Base-by-base conservation (phyloP, 2,888 invertebrate species). In the Ectropis crepuscularia region DNA sequence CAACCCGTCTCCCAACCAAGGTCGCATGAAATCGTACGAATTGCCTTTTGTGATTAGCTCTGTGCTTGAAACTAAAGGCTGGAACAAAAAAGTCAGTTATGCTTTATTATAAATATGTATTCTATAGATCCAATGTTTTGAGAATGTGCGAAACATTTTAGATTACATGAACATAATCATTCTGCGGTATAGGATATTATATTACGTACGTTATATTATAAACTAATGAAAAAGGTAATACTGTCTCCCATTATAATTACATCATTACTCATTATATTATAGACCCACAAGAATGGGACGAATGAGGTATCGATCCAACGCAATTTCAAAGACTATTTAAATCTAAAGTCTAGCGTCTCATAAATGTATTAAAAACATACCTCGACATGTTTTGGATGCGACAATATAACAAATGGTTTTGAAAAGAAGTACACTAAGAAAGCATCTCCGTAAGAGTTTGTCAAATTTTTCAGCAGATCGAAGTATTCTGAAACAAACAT, bases 1-100 rank as follows among this genome's bases (percentile, higher is more conserved):
- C 0, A 95, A 87, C 0, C 95, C 95, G 59, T 93, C 88, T 9
- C 93, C 89, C 0, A 94, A 81, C 94, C 94, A 94, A 0, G 90
- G 86, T 38, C 80, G 79, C 8, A 94, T 57, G 0, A 84, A 85
- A 5, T 82, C 76, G 71, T 94, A 94, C 0, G 93, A 90, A 38
- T 76, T 80, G 0, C 93, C 93, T 81, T 95, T 95, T 47, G 94
- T 93, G 43, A 94, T 90, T 46, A 90, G 82, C 61, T 90, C 90
- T 0, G 79, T 84, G 67, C 92, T 93, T 12, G 91, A 86, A 36
- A 94, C 75, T 28, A 94, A 53, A 47, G 86, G 86, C 93, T 94
- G 80, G 46, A 83, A 86, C 51, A 62, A 66, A 45, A 63, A 28
- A 53, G 28, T 41, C 5, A 51, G 6, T 7, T 7, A 11, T 7